Evolutionary conservation across 2,797 vertebrate species (phyloP).

Genomic region (Furcifer pardalis): DNA sequence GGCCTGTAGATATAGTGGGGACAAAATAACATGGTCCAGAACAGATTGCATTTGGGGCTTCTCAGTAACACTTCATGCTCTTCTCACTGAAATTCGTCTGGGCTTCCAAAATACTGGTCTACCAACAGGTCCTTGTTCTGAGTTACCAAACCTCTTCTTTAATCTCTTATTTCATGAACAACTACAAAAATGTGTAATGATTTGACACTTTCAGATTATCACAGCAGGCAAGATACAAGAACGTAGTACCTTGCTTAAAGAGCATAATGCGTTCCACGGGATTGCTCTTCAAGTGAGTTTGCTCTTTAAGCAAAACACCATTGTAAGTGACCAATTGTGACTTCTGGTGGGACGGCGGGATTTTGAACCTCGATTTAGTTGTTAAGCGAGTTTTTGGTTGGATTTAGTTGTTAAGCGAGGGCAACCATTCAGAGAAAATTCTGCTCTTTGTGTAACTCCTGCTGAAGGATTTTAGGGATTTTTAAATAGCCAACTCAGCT

Average conservation of each 20-base stretch:
- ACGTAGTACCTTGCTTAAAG: too few relatives aligned
- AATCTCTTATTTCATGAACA: neutral
- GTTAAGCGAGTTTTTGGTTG: too few relatives aligned
- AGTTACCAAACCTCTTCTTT: neutral
- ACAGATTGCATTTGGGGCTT: neutral
- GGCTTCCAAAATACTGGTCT: neutral
- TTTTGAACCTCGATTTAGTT: too few relatives aligned
- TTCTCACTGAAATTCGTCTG: neutral
- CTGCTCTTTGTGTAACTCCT: neutral
- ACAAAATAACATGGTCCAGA: neutral
- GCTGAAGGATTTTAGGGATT: neutral
- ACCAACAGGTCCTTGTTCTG: neutral
- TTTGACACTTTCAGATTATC: neutral
- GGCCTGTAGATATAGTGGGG: neutral
- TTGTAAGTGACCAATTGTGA: too few relatives aligned
- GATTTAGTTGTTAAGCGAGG: too few relatives aligned
- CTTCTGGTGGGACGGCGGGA: too few relatives aligned
- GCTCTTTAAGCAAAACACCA: too few relatives aligned
- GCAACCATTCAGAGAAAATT: too few relatives aligned
- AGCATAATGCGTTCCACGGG: too few relatives aligned
- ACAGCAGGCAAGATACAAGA: neutral
- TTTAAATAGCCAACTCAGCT: neutral
- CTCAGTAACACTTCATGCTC: neutral
- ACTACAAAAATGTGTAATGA: neutral
- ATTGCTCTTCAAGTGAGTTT: too few relatives aligned